A percentile compares a stretch with the other conserved stretches of the same genome.
Conservation (phyloP, 2,888 invertebrate genomes). For the Deilephila porcellus region DNA sequence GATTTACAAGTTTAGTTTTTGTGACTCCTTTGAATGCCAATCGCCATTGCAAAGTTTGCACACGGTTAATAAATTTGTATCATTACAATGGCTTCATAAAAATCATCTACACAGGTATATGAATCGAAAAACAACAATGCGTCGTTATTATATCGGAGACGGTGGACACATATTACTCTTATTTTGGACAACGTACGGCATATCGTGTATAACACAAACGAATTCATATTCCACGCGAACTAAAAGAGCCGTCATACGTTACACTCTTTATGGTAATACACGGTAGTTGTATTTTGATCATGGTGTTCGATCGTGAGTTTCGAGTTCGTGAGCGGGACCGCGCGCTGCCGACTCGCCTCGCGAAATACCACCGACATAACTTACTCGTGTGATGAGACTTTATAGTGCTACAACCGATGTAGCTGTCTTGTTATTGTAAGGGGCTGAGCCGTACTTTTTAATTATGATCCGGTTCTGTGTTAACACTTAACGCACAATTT, state of each 20-base stretch:
- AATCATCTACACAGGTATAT: neutral
- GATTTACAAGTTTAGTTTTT: neutral
- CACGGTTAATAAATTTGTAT: too few species aligned
- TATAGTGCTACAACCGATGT: constrained; percentile 49
- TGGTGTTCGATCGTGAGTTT: constrained; percentile 77
- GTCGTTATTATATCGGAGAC: constrained; percentile 55
- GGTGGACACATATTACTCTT: constrained; percentile 57
- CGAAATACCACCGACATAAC: constrained; percentile 60
- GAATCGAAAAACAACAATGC: constrained; percentile 52
- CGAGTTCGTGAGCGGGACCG: constrained; percentile 60
- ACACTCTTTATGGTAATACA: constrained; percentile 77
- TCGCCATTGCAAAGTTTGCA: neutral
- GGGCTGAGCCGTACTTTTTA: constrained; percentile 9
- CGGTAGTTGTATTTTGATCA: constrained; percentile 75
- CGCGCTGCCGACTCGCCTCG: constrained; percentile 47
- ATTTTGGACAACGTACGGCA: constrained; percentile 69
- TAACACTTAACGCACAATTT: neutral
- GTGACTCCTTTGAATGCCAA: neutral
- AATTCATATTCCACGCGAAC: constrained; percentile 77
- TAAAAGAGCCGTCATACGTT: constrained; percentile 79
- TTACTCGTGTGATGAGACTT: constrained; percentile 62
- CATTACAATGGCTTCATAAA: constrained; percentile 12
- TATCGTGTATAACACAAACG: constrained; percentile 71
- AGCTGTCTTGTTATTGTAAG: constrained; percentile 35
- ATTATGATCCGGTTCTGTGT: constrained; percentile 14